phyloP scores from a whole-genome alignment of 2,888 invertebrate genomes.

The Clunio marinus region DNA sequence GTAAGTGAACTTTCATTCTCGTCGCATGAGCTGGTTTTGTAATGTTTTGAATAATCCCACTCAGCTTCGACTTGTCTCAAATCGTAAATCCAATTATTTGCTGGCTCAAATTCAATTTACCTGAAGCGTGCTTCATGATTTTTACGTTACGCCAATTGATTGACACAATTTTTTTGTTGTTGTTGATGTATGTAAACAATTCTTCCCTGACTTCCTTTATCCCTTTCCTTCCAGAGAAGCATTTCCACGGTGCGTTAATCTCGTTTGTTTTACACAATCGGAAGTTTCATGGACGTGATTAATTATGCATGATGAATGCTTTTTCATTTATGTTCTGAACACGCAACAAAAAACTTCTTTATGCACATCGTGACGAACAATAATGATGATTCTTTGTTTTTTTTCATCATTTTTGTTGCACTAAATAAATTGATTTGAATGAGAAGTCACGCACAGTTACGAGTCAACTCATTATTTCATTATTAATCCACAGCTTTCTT shows the following conservation, averaged over 20 bases:
- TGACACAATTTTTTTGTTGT: neutral
- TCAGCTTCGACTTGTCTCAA: neutral
- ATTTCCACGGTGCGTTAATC: too few species aligned
- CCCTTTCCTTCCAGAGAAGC: neutral
- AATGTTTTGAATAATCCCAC: conserved; percentile 9
- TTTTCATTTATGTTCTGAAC: neutral
- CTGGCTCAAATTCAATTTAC: conserved; percentile 35
- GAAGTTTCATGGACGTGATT: neutral
- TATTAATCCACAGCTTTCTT: neutral
- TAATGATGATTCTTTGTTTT: neutral
- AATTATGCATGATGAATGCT: neutral
- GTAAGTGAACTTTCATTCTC: neutral
- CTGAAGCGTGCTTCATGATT: conserved; percentile 29
- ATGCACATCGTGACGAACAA: neutral
- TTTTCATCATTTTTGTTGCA: too few species aligned
- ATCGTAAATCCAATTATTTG: conserved; percentile 36
- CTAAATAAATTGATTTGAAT: neutral
- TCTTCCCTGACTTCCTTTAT: neutral
- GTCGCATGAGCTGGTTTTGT: too few species aligned
- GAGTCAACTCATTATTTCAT: neutral
- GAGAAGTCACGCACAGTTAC: neutral
- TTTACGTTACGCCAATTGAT: conserved; percentile 15
- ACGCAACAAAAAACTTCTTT: neutral
- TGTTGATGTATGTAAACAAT: neutral
- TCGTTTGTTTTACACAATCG: neutral